Percentiles rank a stretch among this genome's conserved stretches.
Conservation (phyloP, 1,140 invertebrate species). For the Drosophila baimaii region DNA sequence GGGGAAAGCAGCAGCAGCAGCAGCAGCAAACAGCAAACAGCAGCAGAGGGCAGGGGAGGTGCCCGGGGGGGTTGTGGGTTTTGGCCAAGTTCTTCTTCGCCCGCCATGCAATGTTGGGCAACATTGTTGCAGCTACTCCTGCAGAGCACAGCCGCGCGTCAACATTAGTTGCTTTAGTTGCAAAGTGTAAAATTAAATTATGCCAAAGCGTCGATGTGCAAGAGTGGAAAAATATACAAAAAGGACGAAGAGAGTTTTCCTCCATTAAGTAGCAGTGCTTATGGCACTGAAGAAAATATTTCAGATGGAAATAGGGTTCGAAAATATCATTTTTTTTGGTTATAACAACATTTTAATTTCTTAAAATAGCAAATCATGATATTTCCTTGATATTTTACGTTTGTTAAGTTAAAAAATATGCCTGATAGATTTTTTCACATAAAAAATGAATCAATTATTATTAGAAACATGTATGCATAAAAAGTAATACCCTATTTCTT, state of each 20-base stretch:
- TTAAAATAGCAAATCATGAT: too few species aligned
- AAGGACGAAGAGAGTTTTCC: not conserved
- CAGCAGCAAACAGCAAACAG: not conserved
- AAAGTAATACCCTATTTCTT: not conserved
- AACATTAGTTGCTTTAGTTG: slow-evolving; percentile 68
- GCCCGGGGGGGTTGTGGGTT: slow-evolving; percentile 15
- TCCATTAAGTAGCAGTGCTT: slow-evolving; percentile 49
- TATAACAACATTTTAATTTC: too few species aligned
- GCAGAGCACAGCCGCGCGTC: slow-evolving; percentile 14
- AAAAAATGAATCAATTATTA: not conserved
- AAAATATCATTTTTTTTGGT: too few species aligned
- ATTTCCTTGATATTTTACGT: too few species aligned
- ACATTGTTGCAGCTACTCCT: slow-evolving; percentile 67
- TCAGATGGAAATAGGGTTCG: too few species aligned
- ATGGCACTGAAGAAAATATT: not conserved
- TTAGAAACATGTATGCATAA: too few species aligned
- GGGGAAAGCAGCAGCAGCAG: slow-evolving; percentile 6
- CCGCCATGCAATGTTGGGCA: slow-evolving; percentile 31
- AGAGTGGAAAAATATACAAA: slow-evolving; percentile 3
- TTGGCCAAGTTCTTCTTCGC: slow-evolving; percentile 9
- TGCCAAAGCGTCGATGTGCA: slow-evolving; percentile 58
- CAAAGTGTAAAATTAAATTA: slow-evolving; percentile 71
- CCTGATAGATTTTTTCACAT: too few species aligned
- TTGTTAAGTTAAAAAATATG: too few species aligned
- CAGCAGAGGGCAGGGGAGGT: not conserved